Conservation (phyloP, 2,888 invertebrate genomes). For the Agrochola macilenta region DNA sequence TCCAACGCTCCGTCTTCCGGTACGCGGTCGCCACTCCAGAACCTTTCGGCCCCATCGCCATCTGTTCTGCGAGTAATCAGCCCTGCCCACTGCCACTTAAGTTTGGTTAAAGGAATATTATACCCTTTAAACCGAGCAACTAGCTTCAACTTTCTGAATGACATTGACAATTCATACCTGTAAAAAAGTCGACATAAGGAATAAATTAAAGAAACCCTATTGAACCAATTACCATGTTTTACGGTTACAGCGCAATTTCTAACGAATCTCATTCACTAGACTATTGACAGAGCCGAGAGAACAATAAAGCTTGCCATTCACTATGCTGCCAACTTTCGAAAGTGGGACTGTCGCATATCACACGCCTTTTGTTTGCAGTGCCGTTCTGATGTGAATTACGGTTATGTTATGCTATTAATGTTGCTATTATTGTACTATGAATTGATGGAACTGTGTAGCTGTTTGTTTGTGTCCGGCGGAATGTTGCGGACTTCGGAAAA, state of each 20-base stretch:
- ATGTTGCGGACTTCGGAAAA: conserved; percentile 12
- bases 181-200: too few species aligned
- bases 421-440: conserved; percentile 50
- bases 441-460: conserved; percentile 37
- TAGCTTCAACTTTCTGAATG: too few species aligned
- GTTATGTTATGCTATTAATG: conserved; percentile 64
- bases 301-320: conserved; percentile 67
- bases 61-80: too few species aligned
- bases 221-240: conserved; percentile 43
- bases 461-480: conserved; percentile 22
- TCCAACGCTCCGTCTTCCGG: too few species aligned
- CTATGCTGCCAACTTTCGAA: conserved; percentile 59
- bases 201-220: conserved; percentile 5
- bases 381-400: conserved; percentile 59
- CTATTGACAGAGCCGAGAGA: conserved; percentile 60
- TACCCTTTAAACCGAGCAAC: too few species aligned
- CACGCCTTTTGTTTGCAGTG: conserved; percentile 63
- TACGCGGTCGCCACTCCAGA: too few species aligned
- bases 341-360: conserved; percentile 59
- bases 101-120: too few species aligned
- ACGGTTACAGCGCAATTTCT: conserved; percentile 47
- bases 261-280: conserved; percentile 58
- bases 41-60: too few species aligned
- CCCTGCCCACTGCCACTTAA: too few species aligned
- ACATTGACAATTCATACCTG: too few species aligned